phyloP scores from a whole-genome alignment of 2,888 invertebrate genomes.

The Dynastes hyllus region DNA sequence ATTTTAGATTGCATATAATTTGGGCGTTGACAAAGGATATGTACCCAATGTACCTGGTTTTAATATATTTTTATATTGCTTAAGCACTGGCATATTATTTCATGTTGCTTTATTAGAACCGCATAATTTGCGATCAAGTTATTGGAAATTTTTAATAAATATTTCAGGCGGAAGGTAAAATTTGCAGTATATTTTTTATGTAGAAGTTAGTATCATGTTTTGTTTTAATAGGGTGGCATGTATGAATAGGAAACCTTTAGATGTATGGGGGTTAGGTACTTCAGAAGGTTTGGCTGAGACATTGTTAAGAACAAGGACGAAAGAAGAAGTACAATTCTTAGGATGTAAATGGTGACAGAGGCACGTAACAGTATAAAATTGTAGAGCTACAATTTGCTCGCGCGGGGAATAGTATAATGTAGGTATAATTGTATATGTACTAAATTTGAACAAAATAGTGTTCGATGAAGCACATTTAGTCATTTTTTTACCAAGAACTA shows the following conservation, averaged over 20 bases:
- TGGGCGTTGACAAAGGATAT: slow-evolving; percentile 78
- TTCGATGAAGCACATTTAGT: slow-evolving; percentile 27
- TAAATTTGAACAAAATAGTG: not conserved
- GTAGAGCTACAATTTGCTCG: not conserved
- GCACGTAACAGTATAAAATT: not conserved
- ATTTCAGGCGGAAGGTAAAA: slow-evolving; percentile 81
- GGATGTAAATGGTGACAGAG: slow-evolving; percentile 47
- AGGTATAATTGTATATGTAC: slow-evolving; percentile 24
- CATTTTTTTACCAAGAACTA: slow-evolving; percentile 38
- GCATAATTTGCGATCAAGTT: slow-evolving; percentile 84
- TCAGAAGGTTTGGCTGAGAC: slow-evolving; percentile 72
- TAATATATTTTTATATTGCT: slow-evolving; percentile 81
- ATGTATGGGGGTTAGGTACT: slow-evolving; percentile 77
- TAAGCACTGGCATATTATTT: slow-evolving; percentile 85
- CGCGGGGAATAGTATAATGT: slow-evolving; percentile 13
- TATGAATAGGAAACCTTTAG: slow-evolving; percentile 76
- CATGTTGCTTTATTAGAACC: slow-evolving; percentile 87
- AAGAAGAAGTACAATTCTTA: slow-evolving; percentile 56
- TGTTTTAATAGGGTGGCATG: slow-evolving; percentile 73
- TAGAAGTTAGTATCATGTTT: not conserved
- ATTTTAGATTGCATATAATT: slow-evolving; percentile 80
- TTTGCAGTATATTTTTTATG: slow-evolving; percentile 38
- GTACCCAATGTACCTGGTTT: slow-evolving; percentile 82
- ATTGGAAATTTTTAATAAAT: slow-evolving; percentile 85
- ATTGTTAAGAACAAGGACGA: slow-evolving; percentile 70